Evolutionary conservation across 2,113 vertebrate species (phyloP).

Genomic region (Dendropsophus ebraccatus): DNA sequence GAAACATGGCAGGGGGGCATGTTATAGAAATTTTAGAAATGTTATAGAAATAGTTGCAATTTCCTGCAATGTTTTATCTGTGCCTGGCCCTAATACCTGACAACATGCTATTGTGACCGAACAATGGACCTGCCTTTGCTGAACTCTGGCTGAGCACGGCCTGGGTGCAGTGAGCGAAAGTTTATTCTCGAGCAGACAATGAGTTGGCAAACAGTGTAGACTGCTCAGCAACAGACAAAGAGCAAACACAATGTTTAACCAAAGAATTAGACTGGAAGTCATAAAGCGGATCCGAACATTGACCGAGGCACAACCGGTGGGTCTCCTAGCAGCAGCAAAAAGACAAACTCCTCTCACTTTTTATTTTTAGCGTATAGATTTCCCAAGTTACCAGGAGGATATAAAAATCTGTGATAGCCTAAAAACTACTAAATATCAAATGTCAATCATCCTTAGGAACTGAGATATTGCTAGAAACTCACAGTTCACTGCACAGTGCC

Average conservation of each 20-base stretch:
- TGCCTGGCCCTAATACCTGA: neutral
- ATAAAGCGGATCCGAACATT: constrained; percentile 3
- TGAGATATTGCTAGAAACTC: no score
- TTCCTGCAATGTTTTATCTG: neutral
- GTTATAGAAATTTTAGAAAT: neutral
- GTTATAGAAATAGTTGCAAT: neutral
- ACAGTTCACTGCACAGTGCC: neutral
- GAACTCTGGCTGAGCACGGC: neutral
- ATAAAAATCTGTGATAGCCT: neutral
- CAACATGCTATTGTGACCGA: neutral
- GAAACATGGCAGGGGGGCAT: neutral
- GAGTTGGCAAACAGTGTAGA: neutral
- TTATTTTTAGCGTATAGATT: neutral
- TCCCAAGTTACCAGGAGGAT: neutral
- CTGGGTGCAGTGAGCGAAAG: neutral
- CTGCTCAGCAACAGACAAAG: constrained; percentile 48
- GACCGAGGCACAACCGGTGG: neutral
- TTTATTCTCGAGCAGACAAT: neutral
- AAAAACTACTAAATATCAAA: neutral
- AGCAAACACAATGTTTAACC: constrained; percentile 46
- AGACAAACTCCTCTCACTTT: neutral
- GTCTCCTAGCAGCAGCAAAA: constrained; percentile 49
- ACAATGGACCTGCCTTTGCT: neutral
- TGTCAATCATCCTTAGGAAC: neutral
- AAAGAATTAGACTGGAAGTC: constrained; percentile 47